Base-by-base conservation (phyloP, 2,888 invertebrate genomes). In the Chironomus tentans region DNA sequence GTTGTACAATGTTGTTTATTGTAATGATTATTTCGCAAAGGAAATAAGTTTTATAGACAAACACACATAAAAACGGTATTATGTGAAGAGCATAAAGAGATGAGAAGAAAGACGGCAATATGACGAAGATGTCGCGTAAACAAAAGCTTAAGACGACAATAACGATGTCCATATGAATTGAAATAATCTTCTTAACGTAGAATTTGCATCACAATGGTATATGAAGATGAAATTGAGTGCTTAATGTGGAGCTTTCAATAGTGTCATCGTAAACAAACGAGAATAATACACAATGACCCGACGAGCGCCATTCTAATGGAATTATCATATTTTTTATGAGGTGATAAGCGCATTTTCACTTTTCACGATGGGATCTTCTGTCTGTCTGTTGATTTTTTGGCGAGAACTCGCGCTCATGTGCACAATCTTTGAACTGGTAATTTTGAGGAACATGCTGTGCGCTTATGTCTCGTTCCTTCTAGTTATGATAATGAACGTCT, bases 201-300 rank as follows among this genome's bases (percentile, higher is more conserved):
- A 74, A 74, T 74, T 74, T 74, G 74, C 68, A 74, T 74, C 47
- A 74, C 68, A 74, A 74, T 47, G 62, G 61, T 21, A 68, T 38
- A 68, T 46, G 65, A 65, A 65, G 22, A 22, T 21, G 21, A 74
- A 62, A 65, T 68, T 68, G 68, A 74, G 74, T 62, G 46, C 48
- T 74, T 74, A 72, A 68, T 74, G 47, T 48, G 21, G 47, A 68
- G 47, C 68, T 74, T 74, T 74, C 65, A 68, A 74, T 74, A 68
- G 15, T 74, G 47, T 47, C 68, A 68, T 68, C 74, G 22, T 68
- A 62, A 72, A 72, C n/a, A 46, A 24, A 18, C 10, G 10, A 48
- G 13, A 24, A 24, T 22, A 18, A 73, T 46, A 65, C 22, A 38
- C 38, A 38, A 38, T 38, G 38, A 38, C 38, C 38, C 38, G 38